Evolutionary conservation across 2,113 vertebrate genomes (phyloP).

Genomic region (Crotalus tigris): DNA sequence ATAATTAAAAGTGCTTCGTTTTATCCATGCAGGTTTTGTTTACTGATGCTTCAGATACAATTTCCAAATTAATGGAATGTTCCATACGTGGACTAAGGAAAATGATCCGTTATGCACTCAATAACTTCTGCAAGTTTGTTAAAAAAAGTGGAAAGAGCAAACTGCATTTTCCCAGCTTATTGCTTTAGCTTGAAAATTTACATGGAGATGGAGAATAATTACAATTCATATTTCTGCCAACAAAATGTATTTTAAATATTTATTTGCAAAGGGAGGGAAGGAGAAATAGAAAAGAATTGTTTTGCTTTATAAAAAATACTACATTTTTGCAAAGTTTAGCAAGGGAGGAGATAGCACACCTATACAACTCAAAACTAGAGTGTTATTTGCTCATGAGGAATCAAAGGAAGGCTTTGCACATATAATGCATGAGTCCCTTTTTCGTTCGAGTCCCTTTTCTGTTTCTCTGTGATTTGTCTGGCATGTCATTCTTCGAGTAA

Average conservation of each 20-base stretch:
- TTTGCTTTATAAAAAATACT: neutral
- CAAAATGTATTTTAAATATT: neutral
- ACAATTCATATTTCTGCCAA: neutral
- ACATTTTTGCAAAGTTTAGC: neutral
- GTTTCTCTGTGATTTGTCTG: neutral
- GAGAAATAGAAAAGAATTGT: neutral
- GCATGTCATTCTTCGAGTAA: neutral
- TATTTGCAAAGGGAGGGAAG: neutral
- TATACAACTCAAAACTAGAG: neutral
- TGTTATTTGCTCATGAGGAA: neutral
- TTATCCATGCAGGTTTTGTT: neutral
- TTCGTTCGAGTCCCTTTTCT: neutral
- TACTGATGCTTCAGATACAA: neutral
- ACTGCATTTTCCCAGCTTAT: neutral
- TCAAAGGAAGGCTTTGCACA: neutral
- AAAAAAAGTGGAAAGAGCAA: neutral
- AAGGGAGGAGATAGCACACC: neutral
- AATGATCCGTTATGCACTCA: neutral
- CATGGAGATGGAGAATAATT: neutral
- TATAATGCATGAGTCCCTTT: neutral
- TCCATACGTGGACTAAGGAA: neutral
- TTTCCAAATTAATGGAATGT: neutral
- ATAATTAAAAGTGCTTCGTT: neutral
- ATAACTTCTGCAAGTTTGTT: neutral
- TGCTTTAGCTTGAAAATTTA: neutral